Conservation (phyloP, 1,140 invertebrate genomes). For the Bilobella aurantiaca region DNA sequence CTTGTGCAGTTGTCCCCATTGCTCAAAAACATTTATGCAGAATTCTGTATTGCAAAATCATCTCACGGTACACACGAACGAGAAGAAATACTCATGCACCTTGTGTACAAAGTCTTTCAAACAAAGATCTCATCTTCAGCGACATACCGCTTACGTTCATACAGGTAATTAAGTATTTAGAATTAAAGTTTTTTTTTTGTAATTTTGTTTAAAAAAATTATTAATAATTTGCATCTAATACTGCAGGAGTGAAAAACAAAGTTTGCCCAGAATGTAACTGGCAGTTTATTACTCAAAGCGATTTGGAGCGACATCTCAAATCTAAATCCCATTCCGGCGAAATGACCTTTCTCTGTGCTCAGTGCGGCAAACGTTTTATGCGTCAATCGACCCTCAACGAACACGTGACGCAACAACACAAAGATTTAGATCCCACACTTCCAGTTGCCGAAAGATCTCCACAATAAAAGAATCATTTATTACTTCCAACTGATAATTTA, state of each 20-base stretch:
- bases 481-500: no score
- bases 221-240: no score
- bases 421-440: neutral
- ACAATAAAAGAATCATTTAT: no score
- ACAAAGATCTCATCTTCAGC: neutral
- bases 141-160: neutral
- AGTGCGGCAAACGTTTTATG: neutral
- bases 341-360: neutral
- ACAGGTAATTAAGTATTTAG: neutral
- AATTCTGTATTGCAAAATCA: neutral
- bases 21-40: neutral
- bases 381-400: neutral
- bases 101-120: neutral
- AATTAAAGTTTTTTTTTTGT: no score
- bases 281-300: neutral
- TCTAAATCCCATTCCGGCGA: neutral
- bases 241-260: neutral
- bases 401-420: neutral
- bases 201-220: no score
- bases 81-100: neutral
- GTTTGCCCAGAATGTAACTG: neutral
- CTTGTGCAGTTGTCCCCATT: neutral
- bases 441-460: no score
- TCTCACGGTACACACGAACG: neutral
- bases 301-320: neutral